Base-by-base conservation (phyloP, 2,113 vertebrate species). In the Puntigrus tetrazona region DNA sequence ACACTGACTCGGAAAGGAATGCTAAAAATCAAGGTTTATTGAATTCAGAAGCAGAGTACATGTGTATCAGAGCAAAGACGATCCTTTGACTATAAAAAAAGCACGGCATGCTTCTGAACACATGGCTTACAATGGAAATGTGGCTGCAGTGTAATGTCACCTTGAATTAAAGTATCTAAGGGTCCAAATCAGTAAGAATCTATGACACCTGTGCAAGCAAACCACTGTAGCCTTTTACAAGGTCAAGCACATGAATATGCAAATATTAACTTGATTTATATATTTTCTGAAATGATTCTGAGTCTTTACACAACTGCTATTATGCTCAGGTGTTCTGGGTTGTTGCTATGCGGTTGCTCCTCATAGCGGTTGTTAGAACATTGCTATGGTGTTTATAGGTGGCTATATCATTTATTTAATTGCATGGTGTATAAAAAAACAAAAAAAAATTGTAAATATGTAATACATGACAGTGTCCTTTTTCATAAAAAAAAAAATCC, bases 111-210 rank as follows among this genome's bases (percentile, higher is more conserved):
- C 13, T 1, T 45, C 16, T 47, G 78, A 80, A 80, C 78, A 80
- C 77, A 78, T 78, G 55, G 77, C 57, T 61, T 61, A 80, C 59
- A 75, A 50, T 41, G 38, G 11, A 27, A 61, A 78, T 41, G 75
- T 77, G 41, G 25, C 25, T 80, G 25, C 5, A 80, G 25, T 45
- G 38, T 63, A 79, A 63, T 45, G 59, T 80, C 78, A 80, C 78
- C 78, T 34, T 80, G 78, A 80, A 80, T 47, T 79, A 29, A 59
- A 79, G 8, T 10, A 25, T 75, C 76, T 34, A 52, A 36, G 36
- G 27, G 22, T 61, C 59, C 61, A 80, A 80, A 80, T 79, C 16
- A 18, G 29, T 34, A 76, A 34, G 10, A 14, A 61, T 50, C 41
- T 18, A 7, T 78, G 77, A 43, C 57, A 80, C 8, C 59, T 45